Evolutionary conservation across 2,113 vertebrate species (phyloP).

Genomic region (Reinhardtius hippoglossoides): DNA sequence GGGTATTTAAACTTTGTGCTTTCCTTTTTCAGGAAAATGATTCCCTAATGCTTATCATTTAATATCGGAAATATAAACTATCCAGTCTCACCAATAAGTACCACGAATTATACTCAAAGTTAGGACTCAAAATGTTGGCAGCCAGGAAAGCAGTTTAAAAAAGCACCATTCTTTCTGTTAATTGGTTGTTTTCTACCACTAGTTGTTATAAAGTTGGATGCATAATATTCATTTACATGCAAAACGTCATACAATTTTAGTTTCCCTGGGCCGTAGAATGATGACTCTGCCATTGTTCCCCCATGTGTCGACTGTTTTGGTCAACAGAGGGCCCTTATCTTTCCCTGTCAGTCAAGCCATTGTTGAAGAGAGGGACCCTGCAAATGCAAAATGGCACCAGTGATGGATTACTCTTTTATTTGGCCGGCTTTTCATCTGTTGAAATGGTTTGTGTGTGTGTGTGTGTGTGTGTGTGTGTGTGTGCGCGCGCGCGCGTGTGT

Average conservation of each 20-base stretch:
- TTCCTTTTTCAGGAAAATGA: too few species aligned
- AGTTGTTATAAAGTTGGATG: not conserved
- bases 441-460: constrained; percentile 56
- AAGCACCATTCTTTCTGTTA: not conserved
- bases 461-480: constrained; percentile 47
- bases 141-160: not conserved
- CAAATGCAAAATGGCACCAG: constrained; percentile 77
- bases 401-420: constrained; percentile 85
- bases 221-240: not conserved
- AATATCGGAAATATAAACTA: constrained; percentile 1
- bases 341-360: constrained; percentile 75
- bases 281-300: constrained; percentile 37
- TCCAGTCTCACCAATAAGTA: not conserved
- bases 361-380: constrained; percentile 75
- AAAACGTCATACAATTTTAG: not conserved
- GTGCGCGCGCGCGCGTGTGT: constrained; percentile 39
- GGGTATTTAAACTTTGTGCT: not conserved
- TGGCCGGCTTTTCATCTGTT: constrained; percentile 75
- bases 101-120: not conserved
- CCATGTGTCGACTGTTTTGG: constrained; percentile 59
- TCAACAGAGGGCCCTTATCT: constrained; percentile 78
- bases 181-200: not conserved
- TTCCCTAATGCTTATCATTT: too few species aligned
- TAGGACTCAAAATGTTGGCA: not conserved
- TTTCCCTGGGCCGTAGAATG: constrained; percentile 9